Conservation (phyloP, 2,797 vertebrate species). For the Cuniculus paca region DNA sequence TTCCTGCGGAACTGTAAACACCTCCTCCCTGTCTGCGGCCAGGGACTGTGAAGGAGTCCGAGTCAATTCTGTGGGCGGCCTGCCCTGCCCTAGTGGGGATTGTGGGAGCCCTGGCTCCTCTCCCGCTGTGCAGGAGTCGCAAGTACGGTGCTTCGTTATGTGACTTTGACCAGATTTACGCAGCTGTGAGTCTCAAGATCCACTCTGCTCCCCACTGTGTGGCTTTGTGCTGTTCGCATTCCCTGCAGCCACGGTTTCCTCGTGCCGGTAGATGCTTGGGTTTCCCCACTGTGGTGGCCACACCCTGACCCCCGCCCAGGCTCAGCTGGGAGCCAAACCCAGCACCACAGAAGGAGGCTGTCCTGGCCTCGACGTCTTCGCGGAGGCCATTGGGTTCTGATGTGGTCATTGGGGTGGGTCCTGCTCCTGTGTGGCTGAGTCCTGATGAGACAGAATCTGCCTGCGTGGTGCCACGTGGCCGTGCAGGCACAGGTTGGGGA, state of each 20-base stretch:
- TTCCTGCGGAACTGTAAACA: neutral
- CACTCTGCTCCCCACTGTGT: neutral
- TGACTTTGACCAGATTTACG: no score
- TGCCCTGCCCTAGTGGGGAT: neutral
- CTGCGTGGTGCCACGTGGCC: neutral
- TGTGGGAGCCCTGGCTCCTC: neutral
- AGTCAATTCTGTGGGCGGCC: no score
- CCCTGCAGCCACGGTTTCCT: neutral
- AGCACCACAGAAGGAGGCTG: neutral
- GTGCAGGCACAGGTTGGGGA: neutral
- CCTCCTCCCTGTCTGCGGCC: neutral
- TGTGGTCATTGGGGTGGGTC: neutral
- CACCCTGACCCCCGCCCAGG: neutral
- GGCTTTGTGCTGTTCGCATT: rapidly evolving
- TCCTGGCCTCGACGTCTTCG: neutral
- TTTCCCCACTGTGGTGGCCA: neutral
- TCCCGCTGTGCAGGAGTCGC: neutral
- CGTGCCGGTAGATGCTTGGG: no score
- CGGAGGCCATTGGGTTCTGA: neutral
- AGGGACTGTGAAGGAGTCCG: neutral
- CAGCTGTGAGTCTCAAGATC: neutral
- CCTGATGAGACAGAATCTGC: neutral
- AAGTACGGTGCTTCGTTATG: neutral
- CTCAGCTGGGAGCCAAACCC: neutral
- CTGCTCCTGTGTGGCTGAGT: neutral